phyloP scores from a whole-genome alignment of 2,113 vertebrate species.

The Spea bombifrons region DNA sequence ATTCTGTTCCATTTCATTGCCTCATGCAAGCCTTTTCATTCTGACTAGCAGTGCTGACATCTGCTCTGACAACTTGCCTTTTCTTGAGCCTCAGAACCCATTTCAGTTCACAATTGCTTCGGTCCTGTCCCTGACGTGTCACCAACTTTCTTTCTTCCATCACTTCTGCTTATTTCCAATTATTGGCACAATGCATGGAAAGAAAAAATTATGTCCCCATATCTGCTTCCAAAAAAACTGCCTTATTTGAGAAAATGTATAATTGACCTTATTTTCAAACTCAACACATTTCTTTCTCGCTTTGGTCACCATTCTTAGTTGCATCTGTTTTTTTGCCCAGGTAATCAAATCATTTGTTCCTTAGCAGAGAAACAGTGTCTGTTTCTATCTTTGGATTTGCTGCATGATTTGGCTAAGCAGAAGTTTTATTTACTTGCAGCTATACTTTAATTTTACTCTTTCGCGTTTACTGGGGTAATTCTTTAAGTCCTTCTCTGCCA shows the following conservation, averaged over 20 bases:
- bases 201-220: conserved; percentile 13
- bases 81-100: conserved; percentile 43
- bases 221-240: neutral
- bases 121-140: conserved; percentile 11
- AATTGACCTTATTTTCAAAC: conserved; percentile 20
- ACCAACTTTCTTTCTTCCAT: conserved; percentile 18
- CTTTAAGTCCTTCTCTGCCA: neutral
- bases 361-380: conserved; percentile 3
- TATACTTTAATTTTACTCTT: neutral
- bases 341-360: conserved; percentile 34
- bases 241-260: conserved; percentile 15
- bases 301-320: conserved; percentile 6
- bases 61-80: conserved; percentile 45
- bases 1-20: conserved; percentile 42
- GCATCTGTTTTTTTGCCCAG: conserved; percentile 30
- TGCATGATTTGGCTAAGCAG: neutral
- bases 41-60: conserved; percentile 44
- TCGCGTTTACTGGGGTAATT: neutral
- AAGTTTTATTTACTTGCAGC: neutral
- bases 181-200: conserved; percentile 33
- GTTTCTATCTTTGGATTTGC: conserved; percentile 19
- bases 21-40: conserved; percentile 40
- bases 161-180: conserved; percentile 35
- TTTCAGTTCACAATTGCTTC: conserved; percentile 41
- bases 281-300: conserved; percentile 2